Evolutionary conservation across 2,113 vertebrate genomes (phyloP).

Genomic region (Chloebia gouldiae): DNA sequence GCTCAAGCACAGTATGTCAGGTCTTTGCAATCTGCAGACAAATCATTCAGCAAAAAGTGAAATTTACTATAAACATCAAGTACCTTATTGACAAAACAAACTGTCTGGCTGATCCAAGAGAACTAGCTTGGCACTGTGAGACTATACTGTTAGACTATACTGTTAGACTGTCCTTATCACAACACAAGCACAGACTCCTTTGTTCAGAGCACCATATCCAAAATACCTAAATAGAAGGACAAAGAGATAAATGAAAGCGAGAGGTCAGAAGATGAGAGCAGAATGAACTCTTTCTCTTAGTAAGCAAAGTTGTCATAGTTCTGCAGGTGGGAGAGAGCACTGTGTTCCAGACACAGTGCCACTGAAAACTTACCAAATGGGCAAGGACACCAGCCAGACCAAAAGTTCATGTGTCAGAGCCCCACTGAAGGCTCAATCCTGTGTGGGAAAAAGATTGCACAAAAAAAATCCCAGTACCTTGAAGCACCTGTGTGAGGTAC

Average conservation of each 20-base stretch:
- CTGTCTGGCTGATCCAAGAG: not conserved
- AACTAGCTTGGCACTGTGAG: not conserved
- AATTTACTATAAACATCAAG: not conserved
- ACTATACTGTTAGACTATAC: not conserved
- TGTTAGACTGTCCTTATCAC: not conserved
- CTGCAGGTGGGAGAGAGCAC: not conserved
- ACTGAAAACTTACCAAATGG: slow-evolving; percentile 26
- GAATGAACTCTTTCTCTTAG: not conserved
- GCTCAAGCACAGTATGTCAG: not conserved
- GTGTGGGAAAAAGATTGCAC: not conserved
- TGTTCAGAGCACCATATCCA: not conserved
- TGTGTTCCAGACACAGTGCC: not conserved
- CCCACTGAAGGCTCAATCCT: not conserved
- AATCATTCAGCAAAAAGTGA: not conserved
- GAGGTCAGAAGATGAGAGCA: not conserved
- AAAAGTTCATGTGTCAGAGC: not conserved
- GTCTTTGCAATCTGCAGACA: not conserved
- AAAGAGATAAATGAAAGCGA: not conserved
- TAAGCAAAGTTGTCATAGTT: not conserved
- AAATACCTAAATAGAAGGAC: not conserved
- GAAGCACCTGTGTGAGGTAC: not conserved
- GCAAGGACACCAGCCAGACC: not conserved
- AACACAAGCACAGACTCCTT: not conserved
- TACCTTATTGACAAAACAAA: slow-evolving; percentile 25
- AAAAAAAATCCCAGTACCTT: not conserved